Conservation (phyloP, 2,113 vertebrate species). For the Herpetotheres cachinnans region DNA sequence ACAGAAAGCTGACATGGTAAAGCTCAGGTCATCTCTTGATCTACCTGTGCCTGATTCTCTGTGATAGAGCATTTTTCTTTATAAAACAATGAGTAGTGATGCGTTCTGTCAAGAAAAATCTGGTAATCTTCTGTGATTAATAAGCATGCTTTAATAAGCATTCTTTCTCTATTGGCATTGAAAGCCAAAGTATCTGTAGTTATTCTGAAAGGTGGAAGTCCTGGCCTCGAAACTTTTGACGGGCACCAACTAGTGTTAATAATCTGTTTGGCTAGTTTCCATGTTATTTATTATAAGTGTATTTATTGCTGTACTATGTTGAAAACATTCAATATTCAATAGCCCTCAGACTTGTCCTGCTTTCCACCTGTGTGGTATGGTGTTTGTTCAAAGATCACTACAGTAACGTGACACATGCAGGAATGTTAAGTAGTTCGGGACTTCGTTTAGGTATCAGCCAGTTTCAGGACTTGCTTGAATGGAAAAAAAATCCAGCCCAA, state of each 20-base stretch:
- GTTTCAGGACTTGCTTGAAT: not conserved
- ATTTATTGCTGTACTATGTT: not conserved
- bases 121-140: not conserved
- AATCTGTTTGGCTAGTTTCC: not conserved
- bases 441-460: not conserved
- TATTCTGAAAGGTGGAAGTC: not conserved
- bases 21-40: fast-evolving
- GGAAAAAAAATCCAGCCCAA: not conserved
- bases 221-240: not conserved
- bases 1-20: not conserved
- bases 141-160: not conserved
- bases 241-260: not conserved
- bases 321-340: not conserved
- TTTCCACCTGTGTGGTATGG: not conserved
- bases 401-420: not conserved
- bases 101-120: not conserved
- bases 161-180: not conserved
- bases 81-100: not conserved
- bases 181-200: not conserved
- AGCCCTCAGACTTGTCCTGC: not conserved
- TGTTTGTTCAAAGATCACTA: not conserved
- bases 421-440: not conserved
- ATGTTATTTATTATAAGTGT: not conserved
- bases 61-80: not conserved
- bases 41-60: not conserved